A percentile compares a stretch with the other conserved stretches of the same genome.
These are phyloP conservation scores for Vireo altiloquus DNA, from an alignment of 2,113 vertebrate genomes.

Conservation along the genomic window DNA sequence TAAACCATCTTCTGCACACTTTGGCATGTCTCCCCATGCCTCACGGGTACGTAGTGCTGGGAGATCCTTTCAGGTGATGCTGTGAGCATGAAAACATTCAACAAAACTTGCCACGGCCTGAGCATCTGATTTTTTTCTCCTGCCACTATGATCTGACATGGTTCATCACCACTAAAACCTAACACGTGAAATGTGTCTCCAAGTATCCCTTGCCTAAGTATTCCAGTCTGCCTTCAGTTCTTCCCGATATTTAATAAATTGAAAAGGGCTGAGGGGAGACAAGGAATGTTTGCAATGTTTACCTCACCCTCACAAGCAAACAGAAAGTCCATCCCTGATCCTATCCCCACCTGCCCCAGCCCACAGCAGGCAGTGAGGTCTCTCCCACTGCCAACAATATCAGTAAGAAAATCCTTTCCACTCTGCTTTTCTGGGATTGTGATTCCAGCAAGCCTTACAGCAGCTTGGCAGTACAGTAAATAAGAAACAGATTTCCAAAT, in stretches of 20 bases:
- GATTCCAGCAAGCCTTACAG: neutral
- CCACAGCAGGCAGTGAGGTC: neutral
- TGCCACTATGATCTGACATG: accelerated
- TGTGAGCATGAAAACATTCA: neutral
- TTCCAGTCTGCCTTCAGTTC: neutral
- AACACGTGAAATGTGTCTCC: neutral
- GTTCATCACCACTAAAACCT: neutral
- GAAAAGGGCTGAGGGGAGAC: neutral
- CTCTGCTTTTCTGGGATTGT: neutral
- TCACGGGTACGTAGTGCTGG: neutral
- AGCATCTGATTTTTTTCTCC: neutral
- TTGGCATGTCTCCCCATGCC: neutral
- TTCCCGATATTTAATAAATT: neutral
- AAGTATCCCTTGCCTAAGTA: neutral
- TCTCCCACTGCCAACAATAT: neutral
- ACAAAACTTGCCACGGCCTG: neutral
- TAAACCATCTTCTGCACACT: neutral
- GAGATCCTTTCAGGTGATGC: neutral
- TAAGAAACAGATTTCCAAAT: slow-evolving; percentile 45
- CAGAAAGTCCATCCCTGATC: neutral
- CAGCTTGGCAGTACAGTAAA: slow-evolving; percentile 28
- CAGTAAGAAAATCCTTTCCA: neutral
- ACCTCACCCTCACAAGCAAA: neutral
- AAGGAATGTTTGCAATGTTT: neutral
- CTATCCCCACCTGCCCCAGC: neutral